Evolutionary conservation across 2,888 invertebrate genomes (phyloP).

Genomic region (Eumacrocentrus americanus): DNA sequence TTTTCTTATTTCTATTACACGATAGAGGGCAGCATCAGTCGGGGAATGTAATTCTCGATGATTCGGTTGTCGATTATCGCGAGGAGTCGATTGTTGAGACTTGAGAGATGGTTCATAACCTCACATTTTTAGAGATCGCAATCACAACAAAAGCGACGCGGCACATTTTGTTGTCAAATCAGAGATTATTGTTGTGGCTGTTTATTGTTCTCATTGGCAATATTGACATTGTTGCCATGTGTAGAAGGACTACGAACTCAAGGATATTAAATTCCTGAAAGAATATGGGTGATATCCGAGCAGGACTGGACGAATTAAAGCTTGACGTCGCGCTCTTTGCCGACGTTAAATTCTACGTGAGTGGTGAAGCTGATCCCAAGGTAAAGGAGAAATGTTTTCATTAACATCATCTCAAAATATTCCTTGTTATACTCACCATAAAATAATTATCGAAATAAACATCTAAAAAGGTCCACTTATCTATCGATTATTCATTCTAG

Average conservation of each 20-base stretch:
- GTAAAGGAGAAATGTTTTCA: conserved; percentile 42
- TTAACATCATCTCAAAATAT: too few species aligned
- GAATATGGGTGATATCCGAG: conserved; percentile 61
- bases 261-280: background rate
- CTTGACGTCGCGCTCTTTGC: conserved; percentile 73
- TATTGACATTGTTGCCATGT: conserved; percentile 7
- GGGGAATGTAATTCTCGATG: too few species aligned
- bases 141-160: conserved; percentile 57
- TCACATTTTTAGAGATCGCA: conserved; percentile 26
- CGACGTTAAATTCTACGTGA: conserved; percentile 83
- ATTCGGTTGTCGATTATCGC: too few species aligned
- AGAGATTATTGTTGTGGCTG: conserved; percentile 37
- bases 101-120: conserved; percentile 3
- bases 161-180: conserved; percentile 35
- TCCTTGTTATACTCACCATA: too few species aligned
- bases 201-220: conserved; percentile 16
- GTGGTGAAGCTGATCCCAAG: conserved; percentile 68
- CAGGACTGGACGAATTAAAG: conserved; percentile 61
- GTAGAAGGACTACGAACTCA: background rate
- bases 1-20: too few species aligned
- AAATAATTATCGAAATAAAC: too few species aligned
- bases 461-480: too few species aligned
- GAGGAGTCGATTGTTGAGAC: too few species aligned
- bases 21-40: too few species aligned
- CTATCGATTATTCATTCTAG: conserved; percentile 68